phyloP scores from a whole-genome alignment of 2,113 vertebrate species.

The Nansenia antarctica region DNA sequence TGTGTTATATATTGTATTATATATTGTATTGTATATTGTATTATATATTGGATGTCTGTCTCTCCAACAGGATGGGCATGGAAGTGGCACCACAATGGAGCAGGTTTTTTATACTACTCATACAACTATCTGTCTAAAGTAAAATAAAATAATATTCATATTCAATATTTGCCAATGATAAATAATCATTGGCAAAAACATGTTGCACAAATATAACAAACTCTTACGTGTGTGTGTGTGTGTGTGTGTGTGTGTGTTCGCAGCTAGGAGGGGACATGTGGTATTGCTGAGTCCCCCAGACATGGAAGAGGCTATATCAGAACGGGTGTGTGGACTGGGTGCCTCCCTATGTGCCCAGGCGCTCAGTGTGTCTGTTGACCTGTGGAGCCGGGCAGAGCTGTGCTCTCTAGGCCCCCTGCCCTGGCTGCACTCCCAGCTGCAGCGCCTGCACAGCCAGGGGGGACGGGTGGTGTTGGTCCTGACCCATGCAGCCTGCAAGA shows the following conservation, averaged over 20 bases:
- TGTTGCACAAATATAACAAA: background rate
- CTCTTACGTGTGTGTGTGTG: no score
- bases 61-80: slow-evolving; percentile 54
- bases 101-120: background rate
- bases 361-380: slow-evolving; percentile 78
- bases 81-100: slow-evolving; percentile 44
- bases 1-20: no score
- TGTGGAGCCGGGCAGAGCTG: slow-evolving; percentile 80
- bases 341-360: slow-evolving; percentile 71
- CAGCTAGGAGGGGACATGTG: slow-evolving; percentile 38
- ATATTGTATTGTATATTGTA: no score
- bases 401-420: slow-evolving; percentile 75
- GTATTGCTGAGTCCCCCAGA: slow-evolving; percentile 84
- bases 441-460: slow-evolving; percentile 56
- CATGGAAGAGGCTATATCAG: slow-evolving; percentile 50
- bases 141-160: background rate
- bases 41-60: background rate
- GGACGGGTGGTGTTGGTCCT: slow-evolving; percentile 80
- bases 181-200: background rate
- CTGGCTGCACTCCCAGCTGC: slow-evolving; percentile 85
- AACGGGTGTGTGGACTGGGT: slow-evolving; percentile 69
- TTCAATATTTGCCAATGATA: background rate
- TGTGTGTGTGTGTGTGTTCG: no score
- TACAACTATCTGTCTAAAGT: no score
- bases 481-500: slow-evolving; percentile 70